Conservation (phyloP, 2,797 vertebrate species). For the Rhynchonycteris naso region DNA sequence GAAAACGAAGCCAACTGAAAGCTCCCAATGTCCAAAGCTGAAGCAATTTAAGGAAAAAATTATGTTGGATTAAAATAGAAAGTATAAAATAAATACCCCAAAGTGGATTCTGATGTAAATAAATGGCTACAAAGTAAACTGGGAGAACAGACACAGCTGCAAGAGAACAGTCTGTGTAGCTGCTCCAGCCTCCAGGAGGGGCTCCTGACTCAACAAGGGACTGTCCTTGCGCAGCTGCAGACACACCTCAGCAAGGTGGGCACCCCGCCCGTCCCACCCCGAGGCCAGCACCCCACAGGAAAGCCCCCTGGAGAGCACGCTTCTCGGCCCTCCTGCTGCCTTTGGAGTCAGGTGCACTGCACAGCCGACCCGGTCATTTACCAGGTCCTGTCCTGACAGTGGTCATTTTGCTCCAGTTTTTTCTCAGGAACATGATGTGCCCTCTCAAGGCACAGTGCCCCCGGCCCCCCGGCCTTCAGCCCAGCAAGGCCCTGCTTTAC, state of each 20-base stretch:
- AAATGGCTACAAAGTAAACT: background rate
- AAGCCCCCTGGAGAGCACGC: too few species aligned
- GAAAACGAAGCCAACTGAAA: background rate
- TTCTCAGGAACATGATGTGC: background rate
- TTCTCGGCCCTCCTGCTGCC: background rate
- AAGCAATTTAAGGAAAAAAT: background rate
- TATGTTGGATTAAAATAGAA: background rate
- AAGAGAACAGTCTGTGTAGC: too few species aligned
- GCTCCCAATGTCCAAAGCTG: background rate
- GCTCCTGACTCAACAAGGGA: background rate
- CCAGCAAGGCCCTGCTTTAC: background rate
- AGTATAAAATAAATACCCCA: background rate
- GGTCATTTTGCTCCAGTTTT: background rate
- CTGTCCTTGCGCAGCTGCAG: background rate
- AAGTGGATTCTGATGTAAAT: background rate
- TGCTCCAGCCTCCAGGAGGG: background rate
- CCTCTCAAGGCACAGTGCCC: too few species aligned
- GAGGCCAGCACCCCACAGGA: background rate
- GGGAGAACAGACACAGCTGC: background rate
- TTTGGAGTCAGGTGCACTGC: background rate
- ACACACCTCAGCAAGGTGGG: background rate
- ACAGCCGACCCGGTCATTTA: accelerated
- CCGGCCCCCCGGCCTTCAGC: background rate
- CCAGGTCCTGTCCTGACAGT: background rate
- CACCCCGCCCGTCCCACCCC: background rate